Base-by-base conservation (phyloP, 2,113 vertebrate species). In the Entosphenus tridentatus region DNA sequence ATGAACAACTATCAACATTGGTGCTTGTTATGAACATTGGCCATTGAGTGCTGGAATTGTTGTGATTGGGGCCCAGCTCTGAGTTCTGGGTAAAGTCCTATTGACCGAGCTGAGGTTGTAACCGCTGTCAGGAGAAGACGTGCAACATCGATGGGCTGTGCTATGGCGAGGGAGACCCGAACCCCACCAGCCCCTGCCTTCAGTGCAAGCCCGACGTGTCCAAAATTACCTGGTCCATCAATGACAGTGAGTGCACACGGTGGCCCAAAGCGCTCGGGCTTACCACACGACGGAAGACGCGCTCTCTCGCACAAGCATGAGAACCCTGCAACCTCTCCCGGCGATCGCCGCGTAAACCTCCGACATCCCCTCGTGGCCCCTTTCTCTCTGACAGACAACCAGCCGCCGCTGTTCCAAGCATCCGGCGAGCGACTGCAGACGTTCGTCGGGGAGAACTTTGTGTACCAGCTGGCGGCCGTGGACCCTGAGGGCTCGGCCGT, bases 401-500 rank as follows among this genome's bases (percentile, higher is more conserved):
- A 77, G 73, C 79, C 83, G 7, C 83, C 84, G 17, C 72, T 77
- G 59, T 82, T 85, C 77, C 82, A 82, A 74, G 74, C 12, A 18
- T 82, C 81, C 54, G 74, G 72, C 57, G 74, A 69, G 12, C 70
- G 73, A 71, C 78, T 85, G 71, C 76, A 74, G 73, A 82, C 84
- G 1, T 88, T 86, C 70, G 72, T 76, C 18, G 80, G 80, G 56
- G 84, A 84, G 78, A 84, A 83, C 74, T 87, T 86, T 73, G 81
- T 86, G 76, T 86, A 85, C 78, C 82, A 85, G 77, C 75, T 85
- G 9, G 71, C 76, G 4, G 83, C 82, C 1, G 78, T 69, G 2
- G 85, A 84, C 77, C 83, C 82, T 0, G 83, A 86, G 75, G 82
- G 82, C 69, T 88, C 84, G 1, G 84, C 81, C 1, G 77, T 85